Evolutionary conservation across 2,113 vertebrate genomes (phyloP).

Genomic region (Rhinichthys klamathensis): DNA sequence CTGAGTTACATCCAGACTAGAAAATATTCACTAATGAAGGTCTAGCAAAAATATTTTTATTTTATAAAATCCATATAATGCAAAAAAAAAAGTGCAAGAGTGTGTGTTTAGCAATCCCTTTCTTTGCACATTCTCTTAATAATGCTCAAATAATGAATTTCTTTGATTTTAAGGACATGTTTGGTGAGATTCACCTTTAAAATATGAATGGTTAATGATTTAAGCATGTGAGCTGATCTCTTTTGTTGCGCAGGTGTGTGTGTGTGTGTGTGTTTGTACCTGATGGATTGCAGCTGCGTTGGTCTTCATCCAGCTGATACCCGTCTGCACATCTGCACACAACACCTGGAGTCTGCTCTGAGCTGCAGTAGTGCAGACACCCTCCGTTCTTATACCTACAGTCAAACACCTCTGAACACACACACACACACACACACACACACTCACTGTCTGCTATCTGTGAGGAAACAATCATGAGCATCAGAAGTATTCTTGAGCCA

Average conservation of each 20-base stretch:
- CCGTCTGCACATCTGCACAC: constrained; percentile 71
- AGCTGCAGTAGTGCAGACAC: constrained; percentile 75
- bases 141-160: background rate
- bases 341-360: constrained; percentile 13
- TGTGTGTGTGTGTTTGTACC: constrained; percentile 65
- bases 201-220: too few species aligned
- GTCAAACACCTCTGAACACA: constrained; percentile 66
- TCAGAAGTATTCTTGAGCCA: too few species aligned
- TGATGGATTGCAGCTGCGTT: constrained; percentile 63
- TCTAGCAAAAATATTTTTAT: too few species aligned
- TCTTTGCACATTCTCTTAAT: too few species aligned
- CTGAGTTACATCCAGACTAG: too few species aligned
- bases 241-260: background rate
- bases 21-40: too few species aligned
- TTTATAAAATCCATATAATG: too few species aligned
- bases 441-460: too few species aligned
- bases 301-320: constrained; percentile 68
- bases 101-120: too few species aligned
- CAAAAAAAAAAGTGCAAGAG: too few species aligned
- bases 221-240: background rate
- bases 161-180: background rate
- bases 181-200: too few species aligned
- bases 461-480: too few species aligned
- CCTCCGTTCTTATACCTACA: constrained; percentile 75
- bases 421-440: background rate